Conservation (phyloP, 2,888 invertebrate species). For the Rotaria macrura region DNA sequence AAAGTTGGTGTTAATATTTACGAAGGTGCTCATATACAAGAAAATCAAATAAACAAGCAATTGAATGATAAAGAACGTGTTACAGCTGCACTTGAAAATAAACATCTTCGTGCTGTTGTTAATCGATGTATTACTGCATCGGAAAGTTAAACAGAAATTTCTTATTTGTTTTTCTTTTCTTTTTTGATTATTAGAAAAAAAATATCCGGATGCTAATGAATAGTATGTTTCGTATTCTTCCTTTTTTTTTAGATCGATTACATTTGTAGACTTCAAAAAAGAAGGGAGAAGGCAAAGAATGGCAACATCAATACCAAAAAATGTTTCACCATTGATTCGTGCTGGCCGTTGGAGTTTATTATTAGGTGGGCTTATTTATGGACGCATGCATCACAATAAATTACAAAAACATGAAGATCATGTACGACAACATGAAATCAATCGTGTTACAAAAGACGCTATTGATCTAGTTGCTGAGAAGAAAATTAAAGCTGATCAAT, state of each 20-base stretch:
- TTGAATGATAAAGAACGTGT: conserved; percentile 92
- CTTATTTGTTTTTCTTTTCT: background rate
- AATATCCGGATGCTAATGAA: background rate
- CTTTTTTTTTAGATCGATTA: background rate
- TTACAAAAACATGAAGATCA: conserved; percentile 20
- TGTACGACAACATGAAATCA: background rate
- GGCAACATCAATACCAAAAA: conserved; percentile 29
- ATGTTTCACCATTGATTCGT: conserved; percentile 32
- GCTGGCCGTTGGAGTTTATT: conserved; percentile 33
- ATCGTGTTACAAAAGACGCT: background rate
- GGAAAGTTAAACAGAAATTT: background rate
- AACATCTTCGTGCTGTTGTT: conserved; percentile 76
- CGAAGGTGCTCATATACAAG: conserved; percentile 82
- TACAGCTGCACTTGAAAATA: conserved; percentile 89
- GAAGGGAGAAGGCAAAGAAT: background rate
- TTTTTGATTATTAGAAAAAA: background rate
- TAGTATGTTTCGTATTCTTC: background rate
- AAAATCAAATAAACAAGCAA: conserved; percentile 88
- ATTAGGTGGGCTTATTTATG: conserved; percentile 27
- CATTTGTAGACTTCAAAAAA: background rate
- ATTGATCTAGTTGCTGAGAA: background rate
- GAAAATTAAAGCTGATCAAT: background rate
- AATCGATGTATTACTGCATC: conserved; percentile 67
- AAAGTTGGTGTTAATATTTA: conserved; percentile 70
- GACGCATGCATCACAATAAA: conserved; percentile 25